Conservation (phyloP, 2,113 vertebrate species). For the Misgurnus mizolepis region DNA sequence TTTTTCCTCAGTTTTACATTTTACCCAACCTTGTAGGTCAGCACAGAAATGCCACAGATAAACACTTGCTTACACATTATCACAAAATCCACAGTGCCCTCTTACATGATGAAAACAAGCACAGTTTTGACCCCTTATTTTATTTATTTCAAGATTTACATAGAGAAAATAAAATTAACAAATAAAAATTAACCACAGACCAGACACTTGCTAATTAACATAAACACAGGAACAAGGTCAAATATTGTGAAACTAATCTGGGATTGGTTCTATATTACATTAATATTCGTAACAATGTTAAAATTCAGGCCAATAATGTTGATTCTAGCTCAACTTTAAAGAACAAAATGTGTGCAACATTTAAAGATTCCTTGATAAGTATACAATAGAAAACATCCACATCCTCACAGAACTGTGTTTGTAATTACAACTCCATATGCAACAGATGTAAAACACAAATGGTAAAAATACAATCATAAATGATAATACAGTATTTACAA, state of each 20-base stretch:
- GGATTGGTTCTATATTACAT: neutral
- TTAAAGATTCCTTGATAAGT: slow-evolving; percentile 50
- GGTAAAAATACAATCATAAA: slow-evolving; percentile 4
- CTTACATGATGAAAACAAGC: neutral
- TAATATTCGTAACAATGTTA: neutral
- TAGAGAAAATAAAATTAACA: slow-evolving; percentile 34
- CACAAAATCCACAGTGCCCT: neutral
- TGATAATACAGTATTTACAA: slow-evolving; percentile 20
- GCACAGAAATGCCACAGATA: neutral
- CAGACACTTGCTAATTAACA: neutral
- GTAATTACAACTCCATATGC: neutral
- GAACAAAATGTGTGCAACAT: neutral
- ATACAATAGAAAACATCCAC: slow-evolving; percentile 16
- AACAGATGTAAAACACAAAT: neutral
- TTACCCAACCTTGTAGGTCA: neutral
- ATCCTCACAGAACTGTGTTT: slow-evolving; percentile 49
- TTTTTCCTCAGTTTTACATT: neutral
- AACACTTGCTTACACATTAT: no score
- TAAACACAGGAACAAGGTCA: neutral
- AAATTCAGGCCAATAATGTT: neutral
- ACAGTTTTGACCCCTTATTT: slow-evolving; percentile 45
- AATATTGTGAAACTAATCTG: neutral
- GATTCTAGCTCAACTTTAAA: neutral
- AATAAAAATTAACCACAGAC: slow-evolving; percentile 29
- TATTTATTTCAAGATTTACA: slow-evolving; percentile 52